Base-by-base conservation (phyloP, 2,113 vertebrate genomes). In the Myxocyprinus asiaticus region DNA sequence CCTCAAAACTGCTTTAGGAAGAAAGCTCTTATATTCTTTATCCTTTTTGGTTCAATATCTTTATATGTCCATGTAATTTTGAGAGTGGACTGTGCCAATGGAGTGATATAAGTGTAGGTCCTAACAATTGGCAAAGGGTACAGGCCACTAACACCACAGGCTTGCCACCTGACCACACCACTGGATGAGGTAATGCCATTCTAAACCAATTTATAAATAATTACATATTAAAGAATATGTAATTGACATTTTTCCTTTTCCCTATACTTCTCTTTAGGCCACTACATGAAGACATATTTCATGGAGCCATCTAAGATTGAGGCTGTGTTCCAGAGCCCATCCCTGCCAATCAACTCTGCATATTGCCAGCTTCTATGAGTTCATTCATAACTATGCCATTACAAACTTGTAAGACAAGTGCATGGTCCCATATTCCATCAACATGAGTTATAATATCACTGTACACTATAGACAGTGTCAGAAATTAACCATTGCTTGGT, bases 321-420 rank as follows among this genome's bases (percentile, higher is more conserved):
- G 63, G 87, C 89, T n/a, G 51, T 79, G 67, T 88, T 93, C 6
- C 83, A 86, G 68, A 93, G 91, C 65, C 90, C 92, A 9, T n/a
- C 12, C 5, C 87, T 93, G 10, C 50, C 88, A 3, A 80, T 87
- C 2, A 87, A 88, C 7, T 92, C 91, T 7, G 83, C 83, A 55
- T 94, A 88, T 88, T 94, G 93, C 83, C 90, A 93, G 77, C 86
- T 93, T 68, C 79, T 83, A 91, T 93, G 82, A 89, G 91, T 80
- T 59, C 15, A 14, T 14, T n/a, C 9, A 48, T 47, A 48, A 33
- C 61, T 11, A 11, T 12, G 70, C n/a, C 15, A 48, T 58, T 58
- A 15, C 14, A 47, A 45, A 22, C 9, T 56, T 7, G 14, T 44
- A 58, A 58, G 33, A 11, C 14, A 58, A 47, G 15, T 58, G 6